phyloP scores from a whole-genome alignment of 2,888 invertebrate genomes.

The Artemia sinica region DNA sequence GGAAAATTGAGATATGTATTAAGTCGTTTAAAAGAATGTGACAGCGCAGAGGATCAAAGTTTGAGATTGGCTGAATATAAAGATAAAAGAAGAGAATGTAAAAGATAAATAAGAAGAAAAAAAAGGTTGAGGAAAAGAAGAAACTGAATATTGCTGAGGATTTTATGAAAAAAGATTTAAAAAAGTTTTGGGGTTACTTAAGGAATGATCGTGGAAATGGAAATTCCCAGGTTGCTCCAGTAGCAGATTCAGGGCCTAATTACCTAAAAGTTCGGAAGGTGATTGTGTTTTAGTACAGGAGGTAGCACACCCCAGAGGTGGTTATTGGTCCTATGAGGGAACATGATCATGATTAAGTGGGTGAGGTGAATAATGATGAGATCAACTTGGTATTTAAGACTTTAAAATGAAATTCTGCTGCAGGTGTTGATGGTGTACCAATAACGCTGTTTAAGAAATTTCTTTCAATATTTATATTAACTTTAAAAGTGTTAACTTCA shows the following conservation, averaged over 20 bases:
- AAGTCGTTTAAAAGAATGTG: not conserved
- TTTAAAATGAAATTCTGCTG: not conserved
- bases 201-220: not conserved
- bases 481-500: not conserved
- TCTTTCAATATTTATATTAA: not conserved
- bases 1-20: not conserved
- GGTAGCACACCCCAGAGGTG: not conserved
- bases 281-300: not conserved
- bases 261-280: not conserved
- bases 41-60: not conserved
- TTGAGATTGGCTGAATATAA: not conserved
- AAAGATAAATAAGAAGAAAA: not conserved
- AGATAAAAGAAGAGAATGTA: conserved; percentile 6
- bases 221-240: not conserved
- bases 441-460: conserved; percentile 3
- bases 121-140: not conserved
- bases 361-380: not conserved
- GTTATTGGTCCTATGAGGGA: not conserved
- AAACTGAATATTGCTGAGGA: not conserved
- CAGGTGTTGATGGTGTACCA: conserved; percentile 5
- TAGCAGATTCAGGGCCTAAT: not conserved
- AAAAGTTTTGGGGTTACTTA: not conserved
- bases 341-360: not conserved
- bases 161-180: not conserved
- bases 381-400: not conserved